These are phyloP conservation scores for Taphrorychus bicolor DNA, from an alignment of 2,888 invertebrate genomes.

Conservation along the genomic window DNA sequence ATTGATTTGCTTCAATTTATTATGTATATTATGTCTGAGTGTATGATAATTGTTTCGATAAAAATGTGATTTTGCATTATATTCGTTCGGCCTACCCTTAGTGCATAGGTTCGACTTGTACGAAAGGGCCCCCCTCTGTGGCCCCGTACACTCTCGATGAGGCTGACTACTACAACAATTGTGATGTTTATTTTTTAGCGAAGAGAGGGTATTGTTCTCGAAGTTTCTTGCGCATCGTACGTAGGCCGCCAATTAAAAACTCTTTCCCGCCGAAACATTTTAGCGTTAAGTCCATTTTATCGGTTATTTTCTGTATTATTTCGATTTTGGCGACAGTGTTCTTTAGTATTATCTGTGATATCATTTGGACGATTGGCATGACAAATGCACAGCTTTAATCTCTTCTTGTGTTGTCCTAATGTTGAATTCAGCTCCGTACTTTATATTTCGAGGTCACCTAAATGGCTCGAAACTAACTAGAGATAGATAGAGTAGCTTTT, in stretches of 20 bases:
- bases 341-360: conserved; percentile 25
- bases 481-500: too few relatives aligned
- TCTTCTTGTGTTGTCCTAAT: background rate
- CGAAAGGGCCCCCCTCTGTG: background rate
- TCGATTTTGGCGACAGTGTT: background rate
- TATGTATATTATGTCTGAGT: background rate
- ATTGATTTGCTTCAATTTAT: background rate
- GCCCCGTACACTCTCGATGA: background rate
- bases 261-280: background rate
- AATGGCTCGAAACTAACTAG: too few relatives aligned
- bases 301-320: background rate
- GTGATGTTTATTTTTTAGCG: conserved; percentile 30
- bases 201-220: conserved; percentile 30
- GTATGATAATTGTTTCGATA: background rate
- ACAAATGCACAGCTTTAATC: conserved; percentile 15
- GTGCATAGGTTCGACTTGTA: background rate
- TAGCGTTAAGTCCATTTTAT: too few relatives aligned
- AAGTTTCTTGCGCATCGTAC: conserved; percentile 7
- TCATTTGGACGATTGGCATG: conserved; percentile 17
- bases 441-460: too few relatives aligned
- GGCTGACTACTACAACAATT: conserved; percentile 25
- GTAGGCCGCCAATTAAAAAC: background rate
- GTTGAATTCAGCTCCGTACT: too few relatives aligned
- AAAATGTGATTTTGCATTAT: conserved; percentile 5
- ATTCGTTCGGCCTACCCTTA: background rate